Percentiles rank a stretch among this genome's conserved stretches.
phyloP scores from a whole-genome alignment of 2,113 vertebrate genomes.

The Hystrix brachyura region DNA sequence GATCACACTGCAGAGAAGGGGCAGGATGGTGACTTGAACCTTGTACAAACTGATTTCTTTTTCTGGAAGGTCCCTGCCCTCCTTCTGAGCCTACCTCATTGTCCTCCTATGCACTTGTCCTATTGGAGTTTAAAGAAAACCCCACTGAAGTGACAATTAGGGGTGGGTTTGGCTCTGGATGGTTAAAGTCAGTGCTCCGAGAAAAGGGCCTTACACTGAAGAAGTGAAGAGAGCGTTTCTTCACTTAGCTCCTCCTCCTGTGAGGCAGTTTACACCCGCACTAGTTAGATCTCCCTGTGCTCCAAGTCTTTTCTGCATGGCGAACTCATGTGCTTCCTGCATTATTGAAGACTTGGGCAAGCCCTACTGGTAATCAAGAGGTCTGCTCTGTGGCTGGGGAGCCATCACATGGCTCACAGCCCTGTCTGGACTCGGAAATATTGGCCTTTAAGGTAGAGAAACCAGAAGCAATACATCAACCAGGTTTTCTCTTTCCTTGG shows the following conservation, averaged over 20 bases:
- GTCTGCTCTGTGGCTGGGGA: conserved; percentile 15
- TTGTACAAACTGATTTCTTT: neutral
- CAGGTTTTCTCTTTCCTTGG: neutral
- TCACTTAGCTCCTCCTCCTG: neutral
- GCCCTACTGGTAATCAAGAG: neutral
- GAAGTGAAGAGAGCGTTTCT: neutral
- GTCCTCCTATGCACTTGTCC: neutral
- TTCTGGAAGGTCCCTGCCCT: neutral
- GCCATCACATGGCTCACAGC: neutral
- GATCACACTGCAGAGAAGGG: neutral
- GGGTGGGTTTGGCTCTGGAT: neutral
- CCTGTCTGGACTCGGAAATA: conserved; percentile 13
- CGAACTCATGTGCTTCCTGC: neutral
- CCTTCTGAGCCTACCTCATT: neutral
- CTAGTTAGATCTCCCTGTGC: neutral
- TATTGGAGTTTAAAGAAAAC: conserved; percentile 7
- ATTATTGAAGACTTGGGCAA: neutral
- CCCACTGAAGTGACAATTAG: neutral
- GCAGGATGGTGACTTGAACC: neutral
- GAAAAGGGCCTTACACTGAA: neutral
- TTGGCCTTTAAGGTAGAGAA: conserved; percentile 57
- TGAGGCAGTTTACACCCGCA: neutral
- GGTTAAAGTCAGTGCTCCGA: conserved; percentile 4
- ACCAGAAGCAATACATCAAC: conserved; percentile 6
- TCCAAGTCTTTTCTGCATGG: neutral